Base-by-base conservation (phyloP, 1,140 invertebrate species). In the Drosophila seguyi region DNA sequence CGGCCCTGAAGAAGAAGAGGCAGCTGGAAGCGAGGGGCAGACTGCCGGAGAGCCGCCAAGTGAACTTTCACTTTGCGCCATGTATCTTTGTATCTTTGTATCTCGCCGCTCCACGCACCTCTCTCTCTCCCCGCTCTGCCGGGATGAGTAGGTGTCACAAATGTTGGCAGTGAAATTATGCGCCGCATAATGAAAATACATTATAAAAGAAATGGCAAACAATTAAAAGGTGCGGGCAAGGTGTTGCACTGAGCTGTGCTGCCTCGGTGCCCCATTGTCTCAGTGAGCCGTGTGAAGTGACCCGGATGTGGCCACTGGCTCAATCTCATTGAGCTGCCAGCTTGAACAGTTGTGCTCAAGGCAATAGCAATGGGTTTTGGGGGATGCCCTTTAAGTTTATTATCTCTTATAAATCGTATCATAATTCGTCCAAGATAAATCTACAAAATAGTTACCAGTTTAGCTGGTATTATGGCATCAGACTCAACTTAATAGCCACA, bases 141-240 rank as follows among this genome's bases (percentile, higher is more conserved):
- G 45, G 72, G 81, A 77, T 77, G 77, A 76, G 81, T 84, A 80
- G 81, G 81, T 85, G 81, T 84, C 77, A 76, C 57, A 76, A 83
- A 80, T 76, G 81, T 62, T 79, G 80, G 81, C 80, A 75, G 81
- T 77, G 74, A 84, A 84, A 84, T 85, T 85, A 80, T 76, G 61
- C 61, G 57, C n/a, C 42, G 36, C 55, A 63, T 80, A 71, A 80
- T 84, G 77, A 66, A 83, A 79, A 84, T 79, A 72, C 76, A 84
- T 84, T 76, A 79, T 84, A 71, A 69, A 76, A 68, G 80, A 74
- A 82, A 83, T 83, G 59, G 68, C 80, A 82, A 82, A 82, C 75
- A 82, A 79, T 82, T 82, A 82, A 79, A 75, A 67, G 55, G 34
- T 39, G 50, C 22, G 25, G 39, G 31, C 45, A 16, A 4, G 44